Base-by-base conservation (phyloP, 2,797 vertebrate genomes). In the Sebastes ruberrimus region DNA sequence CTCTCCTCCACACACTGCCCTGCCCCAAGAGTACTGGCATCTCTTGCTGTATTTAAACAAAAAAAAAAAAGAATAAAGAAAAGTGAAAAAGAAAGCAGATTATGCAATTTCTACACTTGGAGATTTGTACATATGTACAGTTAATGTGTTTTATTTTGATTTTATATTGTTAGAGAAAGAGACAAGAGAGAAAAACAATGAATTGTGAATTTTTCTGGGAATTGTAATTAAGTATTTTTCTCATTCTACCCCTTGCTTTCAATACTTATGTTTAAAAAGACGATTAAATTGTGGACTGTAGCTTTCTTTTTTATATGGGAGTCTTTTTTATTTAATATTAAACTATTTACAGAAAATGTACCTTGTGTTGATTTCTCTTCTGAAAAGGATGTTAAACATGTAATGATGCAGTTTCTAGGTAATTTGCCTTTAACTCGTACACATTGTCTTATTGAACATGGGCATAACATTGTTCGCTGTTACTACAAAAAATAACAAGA, bases 81-180 rank as follows among this genome's bases (percentile, higher is more conserved):
- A 94, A 92, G 92, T 92, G 87, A 94, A 95, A 95, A 95, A 95
- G 90, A 94, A 95, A 95, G 95, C 94, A 95, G 92, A 96, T 95
- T 96, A 96, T 96, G 96, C 96, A 96, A 96, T 96, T 96, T 96
- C 94, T 96, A 96, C 94, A 96, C 94, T 95, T 94, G 92, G 95
- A 95, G 66, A 95, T 95, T 90, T 96, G 96, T 96, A 96, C 88
- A 96, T 96, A 96, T 96, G 96, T 96, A 96, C 94, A 96, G 95
- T 95, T 96, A 95, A 96, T 96, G 96, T 96, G 95, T 96, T 96
- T 96, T 96, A 96, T 96, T 96, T 96, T 96, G 93, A 95, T 95
- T 95, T 95, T 95, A 94, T 95, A 95, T 94, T 94, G 93, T 95
- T 93, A 93, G 93, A 94, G 90, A 93, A 89, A 91, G 91, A 94